Evolutionary conservation across 2,888 invertebrate genomes (phyloP).

Genomic region (Drosophila emarginata): DNA sequence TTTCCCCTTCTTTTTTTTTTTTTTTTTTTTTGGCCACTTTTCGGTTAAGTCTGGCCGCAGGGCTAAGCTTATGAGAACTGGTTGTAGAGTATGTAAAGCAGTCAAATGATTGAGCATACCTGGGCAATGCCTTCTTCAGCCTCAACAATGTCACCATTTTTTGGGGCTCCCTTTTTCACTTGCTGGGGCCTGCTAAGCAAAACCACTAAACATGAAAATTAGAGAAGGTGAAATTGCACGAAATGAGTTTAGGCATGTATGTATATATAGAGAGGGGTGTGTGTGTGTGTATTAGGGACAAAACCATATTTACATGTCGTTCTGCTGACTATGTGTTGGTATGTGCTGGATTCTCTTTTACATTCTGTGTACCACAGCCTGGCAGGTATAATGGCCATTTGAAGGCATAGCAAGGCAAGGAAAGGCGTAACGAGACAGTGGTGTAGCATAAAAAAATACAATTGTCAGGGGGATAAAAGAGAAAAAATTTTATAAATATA

Average conservation of each 20-base stretch:
- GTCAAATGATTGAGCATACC: slow-evolving; percentile 6
- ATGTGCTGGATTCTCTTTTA: slow-evolving; percentile 1
- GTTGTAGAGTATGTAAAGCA: background rate
- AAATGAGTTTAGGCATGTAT: slow-evolving; percentile 54
- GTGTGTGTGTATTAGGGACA: slow-evolving; percentile 44
- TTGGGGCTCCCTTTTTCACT: slow-evolving; percentile 30
- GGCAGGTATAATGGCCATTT: slow-evolving; percentile 6
- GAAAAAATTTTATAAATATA: no score
- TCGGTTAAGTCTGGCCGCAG: slow-evolving; percentile 23
- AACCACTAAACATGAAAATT: slow-evolving; percentile 64
- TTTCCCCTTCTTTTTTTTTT: slow-evolving; percentile 50
- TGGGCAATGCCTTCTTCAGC: slow-evolving; percentile 33
- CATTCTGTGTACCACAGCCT: background rate
- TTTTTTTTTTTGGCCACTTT: slow-evolving; percentile 59
- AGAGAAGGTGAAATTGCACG: slow-evolving; percentile 64
- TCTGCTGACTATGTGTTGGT: slow-evolving; percentile 9
- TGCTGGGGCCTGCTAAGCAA: slow-evolving; percentile 17
- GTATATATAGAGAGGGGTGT: no score
- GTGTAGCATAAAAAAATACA: background rate
- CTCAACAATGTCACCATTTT: slow-evolving; percentile 62
- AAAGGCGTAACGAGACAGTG: background rate
- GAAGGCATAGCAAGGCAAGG: background rate
- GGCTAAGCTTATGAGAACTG: no score
- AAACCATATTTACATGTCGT: slow-evolving; percentile 55
- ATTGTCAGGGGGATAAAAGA: background rate